Evolutionary conservation across 2,888 invertebrate species (phyloP), one percentile per base, ranked within the genome.

Genomic region (Blera fallax): DNA sequence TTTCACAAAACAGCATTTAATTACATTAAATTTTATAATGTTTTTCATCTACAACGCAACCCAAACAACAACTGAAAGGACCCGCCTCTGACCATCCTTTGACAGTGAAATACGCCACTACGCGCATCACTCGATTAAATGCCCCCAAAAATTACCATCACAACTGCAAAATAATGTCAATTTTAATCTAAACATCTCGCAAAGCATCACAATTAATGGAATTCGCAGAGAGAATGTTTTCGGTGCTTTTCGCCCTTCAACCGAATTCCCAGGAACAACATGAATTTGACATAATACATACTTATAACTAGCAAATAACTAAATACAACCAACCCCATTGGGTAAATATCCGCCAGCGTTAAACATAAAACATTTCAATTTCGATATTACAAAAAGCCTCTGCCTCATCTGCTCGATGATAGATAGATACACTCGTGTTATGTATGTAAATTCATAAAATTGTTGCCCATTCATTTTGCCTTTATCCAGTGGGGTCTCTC

Each of bases 321-420:
- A 85, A 84, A 76, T 72, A 80, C 65, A 74, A 65, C 43, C 65
- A 74, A 65, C 43, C 58, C 81, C 85, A 60, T 56, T 81, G 76
- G 74, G 77, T 74, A 84, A 84, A 85, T 76, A 85, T 60, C 85
- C 81, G 29, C 18, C 27, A 50, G 81, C 76, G 43, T 40, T 54
- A 58, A 85, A 77, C 81, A 81, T 77, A 81, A 85, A 85, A 85
- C 81, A 81, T 81, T 81, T 81, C 76, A 81, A 85, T 77, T 81
- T 85, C 76, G 70, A 85, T 85, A 85, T 81, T 80, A 81, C 72
- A 77, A 81, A 77, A 81, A 77, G 77, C 67, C 52, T 73, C 48
- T 50, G 45, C 40, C 16, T 56, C 62, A 56, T 73, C 67, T 76
- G 58, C 18, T 58, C 18, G 37, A 50, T 58, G 77, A 67, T 58